Evolutionary conservation across 2,888 invertebrate species (phyloP), one percentile per base, ranked within the genome.

Genomic region (Cryptus viduatorius): DNA sequence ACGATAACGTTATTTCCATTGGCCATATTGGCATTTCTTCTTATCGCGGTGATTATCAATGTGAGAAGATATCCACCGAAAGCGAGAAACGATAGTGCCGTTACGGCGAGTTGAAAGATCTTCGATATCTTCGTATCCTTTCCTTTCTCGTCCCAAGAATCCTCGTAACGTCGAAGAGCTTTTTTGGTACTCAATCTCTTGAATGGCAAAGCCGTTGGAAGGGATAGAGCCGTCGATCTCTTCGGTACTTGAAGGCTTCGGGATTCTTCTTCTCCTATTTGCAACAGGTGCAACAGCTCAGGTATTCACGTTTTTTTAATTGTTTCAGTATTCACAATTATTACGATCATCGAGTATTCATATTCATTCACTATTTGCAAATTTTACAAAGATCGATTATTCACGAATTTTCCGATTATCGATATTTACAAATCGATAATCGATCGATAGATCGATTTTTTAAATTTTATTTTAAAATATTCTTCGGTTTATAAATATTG

Each of bases 11-110:
- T 88, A 19, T 83, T 75, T 1, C 94, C 92, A 14, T 93, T 88
- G 0, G 87, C 86, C 53, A 88, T 86, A 0, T 86, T 89, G 1
- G 90, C 91, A 85, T 97, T 97, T 24, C 95, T 95, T 90, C 96
- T 96, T 75, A 97, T 95, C 0, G 97, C 96, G 89, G 97, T 96
- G 37, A 97, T 96, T 73, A 97, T 96, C 67, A 98, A 94, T 89
- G 97, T 97, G 1, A 98, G 92, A 24, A 98, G 94, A 91, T 98
- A 98, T 1, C 97, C 98, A 0, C 97, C 98, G 89, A 98, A 98
- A 0, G 98, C 98, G 7, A 98, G 93, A 93, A 98, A 98, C 0
- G 98, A 96, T 75, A 98, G 93, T 0, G 97, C 96, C 0, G 97
- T 97, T 10, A 98, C 95, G 0, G 97, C 96, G 87, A 97, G 94